Percentiles rank a stretch among this genome's conserved stretches.
Conservation (phyloP, 2,888 invertebrate genomes). For the Nomada ferruginata region DNA sequence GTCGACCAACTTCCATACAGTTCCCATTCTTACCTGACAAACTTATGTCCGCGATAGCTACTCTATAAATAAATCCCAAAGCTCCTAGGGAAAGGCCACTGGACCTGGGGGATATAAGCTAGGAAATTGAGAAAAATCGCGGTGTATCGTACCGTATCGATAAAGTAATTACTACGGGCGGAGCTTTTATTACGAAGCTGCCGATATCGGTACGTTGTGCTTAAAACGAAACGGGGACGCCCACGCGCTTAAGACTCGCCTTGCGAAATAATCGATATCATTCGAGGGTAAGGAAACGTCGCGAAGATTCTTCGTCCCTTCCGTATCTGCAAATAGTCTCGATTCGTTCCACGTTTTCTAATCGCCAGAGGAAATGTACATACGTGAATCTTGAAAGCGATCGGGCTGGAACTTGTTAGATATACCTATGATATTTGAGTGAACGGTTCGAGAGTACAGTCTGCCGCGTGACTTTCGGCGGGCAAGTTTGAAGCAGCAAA, state of each 20-base stretch:
- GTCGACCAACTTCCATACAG: slow-evolving; percentile 18
- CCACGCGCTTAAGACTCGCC: slow-evolving; percentile 32
- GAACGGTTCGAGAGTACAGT: slow-evolving; percentile 51
- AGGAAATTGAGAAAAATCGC: slow-evolving; percentile 81
- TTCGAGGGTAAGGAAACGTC: neutral
- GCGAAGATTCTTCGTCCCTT: neutral
- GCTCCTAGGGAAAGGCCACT: slow-evolving; percentile 50
- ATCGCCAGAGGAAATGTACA: neutral
- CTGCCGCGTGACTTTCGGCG: slow-evolving; percentile 49
- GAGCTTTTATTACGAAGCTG: slow-evolving; percentile 79
- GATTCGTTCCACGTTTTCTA: neutral
- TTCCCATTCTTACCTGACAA: slow-evolving; percentile 68
- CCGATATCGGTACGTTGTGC: slow-evolving; percentile 48
- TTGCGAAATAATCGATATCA: slow-evolving; percentile 26
- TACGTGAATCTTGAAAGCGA: neutral
- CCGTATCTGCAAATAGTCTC: neutral
- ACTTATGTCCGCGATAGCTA: slow-evolving; percentile 80
- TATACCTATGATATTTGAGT: slow-evolving; percentile 42
- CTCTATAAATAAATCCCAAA: slow-evolving; percentile 79
- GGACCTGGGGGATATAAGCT: slow-evolving; percentile 61
- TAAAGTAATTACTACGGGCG: slow-evolving; percentile 81
- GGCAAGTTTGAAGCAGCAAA: slow-evolving; percentile 64
- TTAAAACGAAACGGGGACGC: slow-evolving; percentile 46
- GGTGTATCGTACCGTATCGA: slow-evolving; percentile 76
- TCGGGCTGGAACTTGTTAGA: slow-evolving; percentile 25